Evolutionary conservation across 1,140 invertebrate genomes (phyloP), one percentile per base, ranked within the genome.

Genomic region (Amyelois transitella): DNA sequence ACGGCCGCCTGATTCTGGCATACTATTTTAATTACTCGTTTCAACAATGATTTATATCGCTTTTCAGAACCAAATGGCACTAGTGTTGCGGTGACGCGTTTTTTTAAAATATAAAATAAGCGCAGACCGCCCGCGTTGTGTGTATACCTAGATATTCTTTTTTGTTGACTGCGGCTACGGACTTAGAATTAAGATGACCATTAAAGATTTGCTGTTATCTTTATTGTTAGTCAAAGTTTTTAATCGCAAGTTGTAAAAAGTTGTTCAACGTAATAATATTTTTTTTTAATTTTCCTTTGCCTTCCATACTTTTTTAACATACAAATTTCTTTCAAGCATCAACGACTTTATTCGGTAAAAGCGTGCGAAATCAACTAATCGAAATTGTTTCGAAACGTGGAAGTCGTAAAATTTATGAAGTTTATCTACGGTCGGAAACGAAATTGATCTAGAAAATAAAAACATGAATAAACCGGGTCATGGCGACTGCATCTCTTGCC

Each of bases 1-100:
- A 73, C 69, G 75, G 77, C 77, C 66, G 80, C 73, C 80, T 83
- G 81, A 88, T 86, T 87, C 77, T 80, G 76, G 76, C 80, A 74
- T 81, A 76, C 80, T 83, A 77, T 88, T 89, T 89, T 89, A 89
- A 88, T 88, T 88, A 88, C 81, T 85, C 77, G 83, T 85, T 88
- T 84, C 76, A 70, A 62, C 75, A 77, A 88, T 88, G 82, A 88
- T 88, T 88, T 88, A 88, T 83, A 69, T 73, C 68, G 72, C 68
- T 68, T 63, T 68, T 38, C 78, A 72, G 63, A 70, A 72, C 59
- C 72, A 77, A 80, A 77, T 77, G 74, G 70, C 79, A 81, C 77
- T 83, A 66, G 68, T 71, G 68, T 75, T 67, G 69, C 69, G 57
- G 52, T 62, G 57, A 58, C 51, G 47, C 58, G 64, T 54, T 44